Base-by-base conservation (phyloP, 30 jellyfish, hydroid and myxozoan species). In the Cassiopea xamachana region DNA sequence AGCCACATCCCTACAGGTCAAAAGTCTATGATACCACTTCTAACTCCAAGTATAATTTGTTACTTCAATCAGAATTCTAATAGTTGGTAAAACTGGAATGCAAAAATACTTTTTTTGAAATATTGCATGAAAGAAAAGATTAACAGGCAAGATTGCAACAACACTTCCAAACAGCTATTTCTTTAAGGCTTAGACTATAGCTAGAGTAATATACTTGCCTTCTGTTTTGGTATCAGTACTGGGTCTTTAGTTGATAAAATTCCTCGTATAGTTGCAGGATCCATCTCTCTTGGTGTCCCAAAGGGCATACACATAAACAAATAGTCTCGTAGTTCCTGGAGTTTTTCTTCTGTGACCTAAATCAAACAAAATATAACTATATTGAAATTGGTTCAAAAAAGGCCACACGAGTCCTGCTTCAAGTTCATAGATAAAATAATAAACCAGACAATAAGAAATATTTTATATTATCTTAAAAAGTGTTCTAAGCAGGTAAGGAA, bases 271-370 rank as follows among this genome's bases (percentile, higher is more conserved):
- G 98, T 95, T 50, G 97, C 80, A 2, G 96, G 91, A 72, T 83
- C 85, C 86, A 91, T 60, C 88, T 95, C 99, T 70, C 80, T 69
- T 1, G 99, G 99, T 19, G 97, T 83, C 9, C 99, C 99, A 73
- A 95, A 91, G 17, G 99, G 99, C 94, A 91, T 85, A 70, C 98
- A 96, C 7, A 95, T 80, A 82, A 83, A 84, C 85, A 91, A 75
- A 91, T 95, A 95, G 61, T 90, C 92, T 17, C 90, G 68, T 59
- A 91, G 83, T 64, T 86, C 92, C 48, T 58, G 86, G n/a, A 90
- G 79, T 47, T 83, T 90, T 18, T 82, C 97, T 13, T 90, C 92
- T 7, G 90, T 62, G 18, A 79, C 73, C 93, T 83, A 43, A 17
- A 0, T 71, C 14, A 3, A 27, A 43, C 15, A 14, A 14, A 19